Conservation (phyloP, 2,888 invertebrate species). For the Hylaea fasciaria region DNA sequence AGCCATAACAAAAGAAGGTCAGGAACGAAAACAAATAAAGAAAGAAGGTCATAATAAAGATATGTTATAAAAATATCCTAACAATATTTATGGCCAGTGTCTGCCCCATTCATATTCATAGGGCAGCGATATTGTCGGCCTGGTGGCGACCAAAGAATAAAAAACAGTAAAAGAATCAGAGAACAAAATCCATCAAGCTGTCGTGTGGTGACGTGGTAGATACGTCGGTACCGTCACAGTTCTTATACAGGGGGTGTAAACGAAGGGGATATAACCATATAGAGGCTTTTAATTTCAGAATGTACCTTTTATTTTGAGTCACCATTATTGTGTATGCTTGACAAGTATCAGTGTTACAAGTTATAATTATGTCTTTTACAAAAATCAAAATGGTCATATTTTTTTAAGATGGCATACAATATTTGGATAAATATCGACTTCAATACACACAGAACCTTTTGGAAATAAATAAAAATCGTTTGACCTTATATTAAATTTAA, state of each 20-base stretch:
- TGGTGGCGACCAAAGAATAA: constrained; percentile 57
- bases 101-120: constrained; percentile 66
- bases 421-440: too few relatives aligned
- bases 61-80: neutral
- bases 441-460: too few relatives aligned
- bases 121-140: constrained; percentile 48
- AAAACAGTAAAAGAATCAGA: constrained; percentile 79
- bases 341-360: too few relatives aligned
- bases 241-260: constrained; percentile 55
- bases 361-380: too few relatives aligned
- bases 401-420: too few relatives aligned
- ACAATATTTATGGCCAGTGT: constrained; percentile 9
- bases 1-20: too few relatives aligned
- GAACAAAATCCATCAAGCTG: constrained; percentile 78
- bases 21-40: too few relatives aligned
- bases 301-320: too few relatives aligned
- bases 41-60: neutral
- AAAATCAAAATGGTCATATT: too few relatives aligned
- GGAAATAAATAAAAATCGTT: too few relatives aligned
- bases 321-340: too few relatives aligned
- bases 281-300: neutral
- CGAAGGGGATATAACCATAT: neutral
- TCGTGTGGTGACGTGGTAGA: constrained; percentile 59
- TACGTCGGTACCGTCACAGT: constrained; percentile 53
- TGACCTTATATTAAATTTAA: too few relatives aligned